Base-by-base conservation (phyloP, 2,113 vertebrate genomes). In the Tupaia tana region DNA sequence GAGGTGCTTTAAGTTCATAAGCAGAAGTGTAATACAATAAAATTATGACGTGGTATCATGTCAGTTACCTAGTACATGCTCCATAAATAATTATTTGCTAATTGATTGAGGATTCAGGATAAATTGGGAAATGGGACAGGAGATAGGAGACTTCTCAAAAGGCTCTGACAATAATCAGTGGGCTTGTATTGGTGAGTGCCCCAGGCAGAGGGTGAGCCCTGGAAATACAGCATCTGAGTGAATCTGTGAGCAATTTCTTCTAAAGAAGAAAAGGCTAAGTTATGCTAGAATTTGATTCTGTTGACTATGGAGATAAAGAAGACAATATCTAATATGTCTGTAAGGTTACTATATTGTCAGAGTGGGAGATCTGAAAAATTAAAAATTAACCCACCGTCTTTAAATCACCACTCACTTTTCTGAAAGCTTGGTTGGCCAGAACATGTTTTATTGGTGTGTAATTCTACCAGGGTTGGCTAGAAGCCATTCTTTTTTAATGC, bases 1-100 rank as follows among this genome's bases (percentile, higher is more conserved):
- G 90, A 92, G 88, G 87, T 81, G 74, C 92, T 90, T 81, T 43
- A 81, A 81, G 77, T 93, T 96, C 80, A 64, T 90, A 69, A 95
- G n/a, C 25, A 0, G 69, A 63, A 96, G 54, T 66, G n/a, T 89
- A 85, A 78, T 83, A 43, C 80, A 74, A 94, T 82, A 87, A 70
- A 96, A 96, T 93, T 85, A 86, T 56, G 85, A 92, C 96, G 90
- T 31, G 96, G 73, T 88, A 85, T 64, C 19, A 1, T 90, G 90
- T 93, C 92, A 90, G 1, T 95, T 96, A 94, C 85, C 94, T 92
- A 58, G 78, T 88, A 94, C 86, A 61, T 90, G 67, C 69, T 81
- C 81, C 88, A 54, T 94, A 94, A 95, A 94, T 96, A 96, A 93
- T 96, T 96, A 95, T 96, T 95, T 74, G 14, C 64, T 93, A 89